These are phyloP conservation scores for Podarcis cretensis DNA, from an alignment of 2,113 vertebrate genomes.

Conservation along the genomic window DNA sequence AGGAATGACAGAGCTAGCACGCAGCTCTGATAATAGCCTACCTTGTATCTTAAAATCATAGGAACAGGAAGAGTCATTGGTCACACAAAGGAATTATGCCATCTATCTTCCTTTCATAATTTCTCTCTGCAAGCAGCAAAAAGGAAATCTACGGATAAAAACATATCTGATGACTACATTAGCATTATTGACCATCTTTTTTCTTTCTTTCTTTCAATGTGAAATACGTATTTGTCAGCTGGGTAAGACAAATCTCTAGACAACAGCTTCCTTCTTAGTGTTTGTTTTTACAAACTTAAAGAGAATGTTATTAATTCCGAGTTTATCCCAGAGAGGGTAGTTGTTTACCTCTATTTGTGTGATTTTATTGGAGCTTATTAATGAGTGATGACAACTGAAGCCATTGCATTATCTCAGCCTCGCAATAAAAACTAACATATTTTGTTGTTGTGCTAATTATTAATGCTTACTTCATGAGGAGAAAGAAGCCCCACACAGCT, in stretches of 20 bases:
- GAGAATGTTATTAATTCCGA: slow-evolving; percentile 47
- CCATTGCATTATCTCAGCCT: slow-evolving; percentile 47
- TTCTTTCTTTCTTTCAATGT: slow-evolving; percentile 26
- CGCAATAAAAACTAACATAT: slow-evolving; percentile 48
- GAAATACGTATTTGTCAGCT: slow-evolving; percentile 46
- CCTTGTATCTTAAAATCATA: slow-evolving; percentile 2
- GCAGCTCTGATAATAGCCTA: background rate
- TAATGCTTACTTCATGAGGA: slow-evolving; percentile 40
- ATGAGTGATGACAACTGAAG: slow-evolving; percentile 47
- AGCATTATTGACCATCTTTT: slow-evolving; percentile 44
- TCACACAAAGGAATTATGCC: slow-evolving; percentile 20
- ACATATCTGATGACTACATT: slow-evolving; percentile 34
- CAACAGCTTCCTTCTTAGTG: slow-evolving; percentile 39
- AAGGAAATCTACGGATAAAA: slow-evolving; percentile 13
- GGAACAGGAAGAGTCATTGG: background rate
- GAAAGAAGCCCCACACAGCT: slow-evolving; percentile 17
- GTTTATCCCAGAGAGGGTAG: slow-evolving; percentile 48
- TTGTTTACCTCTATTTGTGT: slow-evolving; percentile 32
- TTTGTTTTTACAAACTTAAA: slow-evolving; percentile 49
- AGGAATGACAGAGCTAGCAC: background rate
- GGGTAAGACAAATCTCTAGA: slow-evolving; percentile 38
- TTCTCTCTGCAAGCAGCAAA: background rate
- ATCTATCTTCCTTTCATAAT: slow-evolving; percentile 29
- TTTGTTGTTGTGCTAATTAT: slow-evolving; percentile 53
- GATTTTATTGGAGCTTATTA: slow-evolving; percentile 46